phyloP scores from a whole-genome alignment of 1,140 invertebrate genomes.

The Yoshiicerus persimilis region DNA sequence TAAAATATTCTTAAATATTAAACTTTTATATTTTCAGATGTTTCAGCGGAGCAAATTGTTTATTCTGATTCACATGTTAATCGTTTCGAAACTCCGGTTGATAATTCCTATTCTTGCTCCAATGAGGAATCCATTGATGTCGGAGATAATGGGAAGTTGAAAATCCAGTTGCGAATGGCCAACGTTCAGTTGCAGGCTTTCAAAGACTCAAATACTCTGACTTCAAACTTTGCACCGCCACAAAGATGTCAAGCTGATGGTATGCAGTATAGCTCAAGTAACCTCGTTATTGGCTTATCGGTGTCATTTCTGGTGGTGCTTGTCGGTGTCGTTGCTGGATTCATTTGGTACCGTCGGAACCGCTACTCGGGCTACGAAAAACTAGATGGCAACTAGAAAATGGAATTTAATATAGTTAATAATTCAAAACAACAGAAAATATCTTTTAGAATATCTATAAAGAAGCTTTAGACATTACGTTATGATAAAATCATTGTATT shows the following conservation, averaged over 20 bases:
- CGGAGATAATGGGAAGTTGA: not conserved
- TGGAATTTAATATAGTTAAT: no score
- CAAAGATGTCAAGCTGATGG: not conserved
- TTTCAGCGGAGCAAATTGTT: not conserved
- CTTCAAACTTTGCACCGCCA: not conserved
- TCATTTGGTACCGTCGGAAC: not conserved
- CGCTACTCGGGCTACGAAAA: not conserved
- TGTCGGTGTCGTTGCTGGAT: not conserved
- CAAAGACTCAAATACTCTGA: not conserved
- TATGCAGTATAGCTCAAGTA: not conserved
- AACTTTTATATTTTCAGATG: not conserved
- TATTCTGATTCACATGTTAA: not conserved
- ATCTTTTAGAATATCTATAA: no score
- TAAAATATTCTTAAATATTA: no score
- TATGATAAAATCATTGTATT: no score
- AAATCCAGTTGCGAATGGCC: not conserved
- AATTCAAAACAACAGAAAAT: no score
- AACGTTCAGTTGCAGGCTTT: not conserved
- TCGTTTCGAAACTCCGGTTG: not conserved
- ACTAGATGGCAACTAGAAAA: not conserved
- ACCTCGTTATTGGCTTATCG: not conserved
- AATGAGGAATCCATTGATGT: not conserved
- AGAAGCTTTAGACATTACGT: no score
- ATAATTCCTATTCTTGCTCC: not conserved
- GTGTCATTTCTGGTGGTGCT: not conserved